phyloP scores from a whole-genome alignment of 2,888 invertebrate genomes.

The Byasa hedistus region DNA sequence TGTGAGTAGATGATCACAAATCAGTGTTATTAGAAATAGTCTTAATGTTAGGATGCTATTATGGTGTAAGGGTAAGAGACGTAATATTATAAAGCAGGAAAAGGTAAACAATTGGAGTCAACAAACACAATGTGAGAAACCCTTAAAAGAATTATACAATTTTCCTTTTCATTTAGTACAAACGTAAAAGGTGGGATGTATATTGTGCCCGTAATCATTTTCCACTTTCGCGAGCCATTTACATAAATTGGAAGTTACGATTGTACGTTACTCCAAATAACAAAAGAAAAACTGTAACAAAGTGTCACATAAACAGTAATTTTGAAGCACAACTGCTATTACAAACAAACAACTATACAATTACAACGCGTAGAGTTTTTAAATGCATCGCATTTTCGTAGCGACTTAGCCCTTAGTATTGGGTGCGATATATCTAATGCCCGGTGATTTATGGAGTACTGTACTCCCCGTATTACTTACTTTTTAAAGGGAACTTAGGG shows the following conservation, averaged over 20 bases:
- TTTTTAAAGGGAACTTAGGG: constrained; percentile 41
- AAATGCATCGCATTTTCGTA: constrained; percentile 25
- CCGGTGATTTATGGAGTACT: constrained; percentile 69
- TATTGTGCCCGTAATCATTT: constrained; percentile 14
- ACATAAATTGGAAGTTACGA: constrained; percentile 26
- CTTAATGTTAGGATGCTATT: too few relatives aligned
- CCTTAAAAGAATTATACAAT: constrained; percentile 1
- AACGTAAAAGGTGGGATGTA: constrained; percentile 4
- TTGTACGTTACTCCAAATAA: constrained; percentile 27
- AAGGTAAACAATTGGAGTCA: too few relatives aligned
- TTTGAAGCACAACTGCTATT: constrained; percentile 19
- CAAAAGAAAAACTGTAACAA: constrained; percentile 17
- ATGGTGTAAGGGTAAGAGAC: too few relatives aligned
- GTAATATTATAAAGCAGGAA: too few relatives aligned
- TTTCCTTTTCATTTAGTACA: constrained; percentile 3
- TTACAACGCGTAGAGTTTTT: constrained; percentile 20
- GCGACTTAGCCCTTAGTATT: constrained; percentile 43
- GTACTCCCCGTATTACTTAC: constrained; percentile 43
- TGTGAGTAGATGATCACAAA: too few relatives aligned
- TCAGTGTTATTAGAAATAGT: too few relatives aligned
- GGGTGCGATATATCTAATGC: constrained; percentile 57
- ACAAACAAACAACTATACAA: constrained; percentile 10
- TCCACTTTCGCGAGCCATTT: constrained; percentile 24
- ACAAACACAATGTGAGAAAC: too few relatives aligned
- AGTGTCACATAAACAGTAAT: constrained; percentile 28